These are phyloP conservation scores for Eulemur rubriventer DNA, from an alignment of 2,797 vertebrate species.

Conservation along the genomic window DNA sequence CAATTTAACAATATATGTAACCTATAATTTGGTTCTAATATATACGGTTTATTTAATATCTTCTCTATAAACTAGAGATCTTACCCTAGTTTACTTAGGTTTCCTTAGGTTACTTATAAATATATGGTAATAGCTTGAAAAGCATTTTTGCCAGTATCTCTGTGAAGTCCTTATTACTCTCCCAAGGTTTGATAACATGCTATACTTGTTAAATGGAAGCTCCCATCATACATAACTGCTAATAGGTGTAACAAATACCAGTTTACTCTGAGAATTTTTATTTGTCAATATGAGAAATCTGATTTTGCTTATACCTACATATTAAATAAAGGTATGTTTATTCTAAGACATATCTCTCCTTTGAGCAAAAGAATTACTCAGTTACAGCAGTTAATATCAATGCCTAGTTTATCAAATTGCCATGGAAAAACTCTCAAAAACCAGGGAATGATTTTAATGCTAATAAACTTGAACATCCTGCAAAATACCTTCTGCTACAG, in stretches of 20 bases:
- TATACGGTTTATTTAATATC: not conserved
- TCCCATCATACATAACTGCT: not conserved
- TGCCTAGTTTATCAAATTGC: not conserved
- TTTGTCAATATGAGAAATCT: not conserved
- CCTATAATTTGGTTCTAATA: not conserved
- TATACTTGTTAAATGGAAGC: not conserved
- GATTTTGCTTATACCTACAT: not conserved
- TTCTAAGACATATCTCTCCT: not conserved
- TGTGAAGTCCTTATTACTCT: not conserved
- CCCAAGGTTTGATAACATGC: not conserved
- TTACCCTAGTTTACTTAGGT: not conserved
- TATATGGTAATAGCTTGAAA: not conserved
- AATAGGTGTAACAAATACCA: not conserved
- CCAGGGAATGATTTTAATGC: not conserved
- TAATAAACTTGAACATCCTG: constrained; percentile 12
- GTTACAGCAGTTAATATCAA: constrained; percentile 11
- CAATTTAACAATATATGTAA: not conserved
- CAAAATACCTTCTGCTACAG: not conserved
- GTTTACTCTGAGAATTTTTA: not conserved
- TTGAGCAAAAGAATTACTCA: constrained; percentile 23
- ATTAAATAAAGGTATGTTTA: not conserved
- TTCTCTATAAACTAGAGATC: not conserved
- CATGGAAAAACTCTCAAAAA: constrained; percentile 17
- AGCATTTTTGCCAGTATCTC: not conserved
- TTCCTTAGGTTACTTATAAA: not conserved